Conservation (phyloP, 2,113 vertebrate species). For the Butorides virescens region DNA sequence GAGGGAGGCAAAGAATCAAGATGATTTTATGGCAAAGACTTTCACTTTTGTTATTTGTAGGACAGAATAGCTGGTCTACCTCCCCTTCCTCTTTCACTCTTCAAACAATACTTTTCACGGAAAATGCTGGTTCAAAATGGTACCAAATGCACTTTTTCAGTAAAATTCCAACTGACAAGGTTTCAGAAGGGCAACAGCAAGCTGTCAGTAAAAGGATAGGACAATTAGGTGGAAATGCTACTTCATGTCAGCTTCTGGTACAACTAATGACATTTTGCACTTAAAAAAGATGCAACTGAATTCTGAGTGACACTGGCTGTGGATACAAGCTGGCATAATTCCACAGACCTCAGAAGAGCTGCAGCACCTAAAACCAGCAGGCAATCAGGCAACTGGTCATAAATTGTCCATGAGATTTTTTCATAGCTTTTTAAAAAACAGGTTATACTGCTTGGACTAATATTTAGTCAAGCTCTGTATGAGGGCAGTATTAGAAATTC, state of each 20-base stretch:
- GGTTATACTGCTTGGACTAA: not conserved
- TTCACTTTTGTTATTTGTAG: not conserved
- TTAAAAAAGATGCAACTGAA: conserved; percentile 59
- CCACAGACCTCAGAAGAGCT: not conserved
- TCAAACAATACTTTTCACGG: conserved; percentile 9
- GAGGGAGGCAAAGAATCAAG: not conserved
- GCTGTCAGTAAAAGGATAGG: conserved; percentile 56
- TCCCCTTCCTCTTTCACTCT: not conserved
- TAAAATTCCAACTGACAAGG: conserved; percentile 52
- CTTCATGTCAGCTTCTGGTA: conserved; percentile 55
- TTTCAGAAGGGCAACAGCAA: conserved; percentile 44
- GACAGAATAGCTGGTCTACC: not conserved
- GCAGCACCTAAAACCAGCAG: not conserved
- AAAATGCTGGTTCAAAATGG: conserved; percentile 37
- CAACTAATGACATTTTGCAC: conserved; percentile 64
- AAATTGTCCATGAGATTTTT: not conserved
- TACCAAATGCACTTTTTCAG: conserved; percentile 48
- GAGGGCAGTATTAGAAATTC: not conserved
- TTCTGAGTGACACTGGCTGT: conserved; percentile 34
- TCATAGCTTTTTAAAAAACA: not conserved
- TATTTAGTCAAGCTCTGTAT: not conserved
- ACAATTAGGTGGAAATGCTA: conserved; percentile 57
- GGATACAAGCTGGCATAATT: conserved; percentile 14
- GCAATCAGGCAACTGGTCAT: not conserved
- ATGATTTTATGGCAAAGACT: not conserved